Percentiles rank a stretch among this genome's conserved stretches.
phyloP scores from a whole-genome alignment of 2,797 vertebrate species.

The Aulostomus chinensis region DNA sequence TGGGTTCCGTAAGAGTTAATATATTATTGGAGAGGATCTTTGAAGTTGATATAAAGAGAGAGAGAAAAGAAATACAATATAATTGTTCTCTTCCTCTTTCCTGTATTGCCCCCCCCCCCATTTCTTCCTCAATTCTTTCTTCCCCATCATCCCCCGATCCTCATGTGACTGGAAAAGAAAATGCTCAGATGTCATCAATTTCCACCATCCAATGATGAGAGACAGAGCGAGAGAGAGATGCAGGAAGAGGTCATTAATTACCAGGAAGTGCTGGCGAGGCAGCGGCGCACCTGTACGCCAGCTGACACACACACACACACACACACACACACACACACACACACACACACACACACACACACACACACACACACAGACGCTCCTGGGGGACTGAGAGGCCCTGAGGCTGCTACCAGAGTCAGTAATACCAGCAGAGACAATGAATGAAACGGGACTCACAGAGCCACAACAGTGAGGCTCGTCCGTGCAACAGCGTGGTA shows the following conservation, averaged over 20 bases:
- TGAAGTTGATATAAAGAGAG: too few relatives aligned
- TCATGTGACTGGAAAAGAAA: conserved; percentile 43
- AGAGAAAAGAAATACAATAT: too few relatives aligned
- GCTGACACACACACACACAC: conserved; percentile 35
- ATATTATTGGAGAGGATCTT: too few relatives aligned
- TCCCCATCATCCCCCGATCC: too few relatives aligned
- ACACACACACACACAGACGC: conserved; percentile 24
- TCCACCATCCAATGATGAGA: conserved; percentile 32
- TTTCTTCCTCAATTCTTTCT: too few relatives aligned
- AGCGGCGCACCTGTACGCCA: conserved; percentile 72
- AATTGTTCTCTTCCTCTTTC: too few relatives aligned
- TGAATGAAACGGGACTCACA: conserved; percentile 3
- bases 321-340: conserved; percentile 10
- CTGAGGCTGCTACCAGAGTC: conserved; percentile 34
- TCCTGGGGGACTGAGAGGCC: conserved; percentile 49
- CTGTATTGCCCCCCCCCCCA: too few relatives aligned
- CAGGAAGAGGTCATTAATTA: conserved; percentile 73
- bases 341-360: conserved; percentile 16
- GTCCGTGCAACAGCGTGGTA: too few relatives aligned
- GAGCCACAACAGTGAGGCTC: conserved; percentile 8
- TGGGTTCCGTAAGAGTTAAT: too few relatives aligned
- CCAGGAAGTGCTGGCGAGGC: conserved; percentile 73
- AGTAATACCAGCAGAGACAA: conserved; percentile 36
- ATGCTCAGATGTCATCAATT: conserved; percentile 63
- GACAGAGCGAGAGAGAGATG: conserved; percentile 27